These are phyloP conservation scores for Urocynchramus pylzowi DNA, from an alignment of 2,113 vertebrate species.

Conservation along the genomic window DNA sequence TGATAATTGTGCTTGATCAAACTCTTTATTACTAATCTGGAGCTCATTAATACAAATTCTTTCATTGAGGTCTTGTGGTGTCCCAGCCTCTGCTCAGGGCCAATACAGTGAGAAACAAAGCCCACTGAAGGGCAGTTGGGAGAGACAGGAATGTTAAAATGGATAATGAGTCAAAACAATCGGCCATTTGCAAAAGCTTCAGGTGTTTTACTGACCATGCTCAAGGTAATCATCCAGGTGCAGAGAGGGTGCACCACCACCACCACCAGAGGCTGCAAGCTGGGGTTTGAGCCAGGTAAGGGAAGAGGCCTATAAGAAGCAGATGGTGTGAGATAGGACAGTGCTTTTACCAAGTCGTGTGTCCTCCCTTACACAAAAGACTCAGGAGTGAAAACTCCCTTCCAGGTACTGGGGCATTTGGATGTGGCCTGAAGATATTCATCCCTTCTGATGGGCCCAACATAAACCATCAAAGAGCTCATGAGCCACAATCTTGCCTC, in stretches of 20 bases:
- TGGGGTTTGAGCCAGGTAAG: background rate
- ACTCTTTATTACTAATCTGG: background rate
- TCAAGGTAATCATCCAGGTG: background rate
- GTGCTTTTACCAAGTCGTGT: background rate
- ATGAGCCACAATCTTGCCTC: background rate
- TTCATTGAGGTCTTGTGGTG: background rate
- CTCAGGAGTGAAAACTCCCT: background rate
- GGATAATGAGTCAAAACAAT: background rate
- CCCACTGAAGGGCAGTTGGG: background rate
- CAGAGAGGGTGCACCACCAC: background rate
- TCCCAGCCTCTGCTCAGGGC: background rate
- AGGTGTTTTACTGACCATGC: background rate
- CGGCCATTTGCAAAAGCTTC: background rate
- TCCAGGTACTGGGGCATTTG: background rate
- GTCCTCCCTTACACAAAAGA: background rate
- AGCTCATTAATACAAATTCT: background rate
- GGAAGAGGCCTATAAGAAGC: background rate
- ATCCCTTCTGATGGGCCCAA: background rate
- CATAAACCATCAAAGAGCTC: background rate
- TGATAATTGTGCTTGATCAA: background rate
- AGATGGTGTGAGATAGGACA: background rate
- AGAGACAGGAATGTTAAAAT: background rate
- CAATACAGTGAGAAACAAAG: background rate
- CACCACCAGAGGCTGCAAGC: background rate
- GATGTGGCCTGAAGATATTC: background rate